Evolutionary conservation across 2,113 vertebrate genomes (phyloP).

Genomic region (Hyperopisus bebe): DNA sequence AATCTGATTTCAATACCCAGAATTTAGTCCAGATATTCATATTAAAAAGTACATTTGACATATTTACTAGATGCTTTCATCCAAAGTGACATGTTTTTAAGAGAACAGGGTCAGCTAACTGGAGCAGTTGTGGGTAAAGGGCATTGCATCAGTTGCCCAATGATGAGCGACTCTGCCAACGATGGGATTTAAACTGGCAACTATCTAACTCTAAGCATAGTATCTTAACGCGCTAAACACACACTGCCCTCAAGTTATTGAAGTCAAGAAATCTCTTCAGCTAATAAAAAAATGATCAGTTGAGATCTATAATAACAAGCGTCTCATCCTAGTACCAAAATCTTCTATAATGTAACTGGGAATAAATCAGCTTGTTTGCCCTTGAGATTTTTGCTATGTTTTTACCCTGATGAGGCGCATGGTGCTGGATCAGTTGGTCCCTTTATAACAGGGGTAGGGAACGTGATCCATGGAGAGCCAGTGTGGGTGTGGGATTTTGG

Average conservation of each 20-base stretch:
- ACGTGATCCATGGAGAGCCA: too few relatives aligned
- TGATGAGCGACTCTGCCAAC: background rate
- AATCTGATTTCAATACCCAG: background rate
- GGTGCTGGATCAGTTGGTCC: background rate
- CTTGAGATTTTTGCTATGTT: background rate
- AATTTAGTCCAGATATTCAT: background rate
- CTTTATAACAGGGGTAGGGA: background rate
- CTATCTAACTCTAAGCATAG: background rate
- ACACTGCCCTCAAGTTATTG: background rate
- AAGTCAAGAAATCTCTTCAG: background rate
- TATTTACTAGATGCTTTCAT: background rate
- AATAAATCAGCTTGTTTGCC: background rate
- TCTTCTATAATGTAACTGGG: background rate
- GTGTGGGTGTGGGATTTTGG: too few relatives aligned
- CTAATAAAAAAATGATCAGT: background rate
- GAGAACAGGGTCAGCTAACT: background rate
- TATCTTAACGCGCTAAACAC: background rate
- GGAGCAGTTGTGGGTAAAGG: background rate
- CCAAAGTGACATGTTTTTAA: background rate
- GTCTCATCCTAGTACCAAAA: background rate
- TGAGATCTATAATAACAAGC: background rate
- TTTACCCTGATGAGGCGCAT: background rate
- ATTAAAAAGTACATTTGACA: background rate
- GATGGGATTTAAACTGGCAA: background rate
- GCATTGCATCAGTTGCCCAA: background rate